These are phyloP conservation scores for Eudyptes chrysolophus DNA, from an alignment of 2,113 vertebrate species.

Conservation along the genomic window DNA sequence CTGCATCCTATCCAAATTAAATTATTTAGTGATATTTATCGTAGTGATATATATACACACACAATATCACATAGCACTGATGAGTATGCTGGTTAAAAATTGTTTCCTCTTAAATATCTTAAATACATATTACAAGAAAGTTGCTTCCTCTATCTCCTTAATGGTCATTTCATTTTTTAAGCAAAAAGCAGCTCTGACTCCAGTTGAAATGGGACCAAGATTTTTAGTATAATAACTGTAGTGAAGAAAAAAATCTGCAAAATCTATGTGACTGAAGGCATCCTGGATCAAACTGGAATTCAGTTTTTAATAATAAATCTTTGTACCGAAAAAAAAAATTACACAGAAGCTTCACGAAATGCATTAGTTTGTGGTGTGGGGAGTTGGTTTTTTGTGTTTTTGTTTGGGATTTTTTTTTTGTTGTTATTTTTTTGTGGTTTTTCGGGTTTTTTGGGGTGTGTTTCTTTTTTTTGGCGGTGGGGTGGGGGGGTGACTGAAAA, in stretches of 20 bases:
- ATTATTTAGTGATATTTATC: not conserved
- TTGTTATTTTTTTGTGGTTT: not conserved
- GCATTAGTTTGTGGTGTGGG: not conserved
- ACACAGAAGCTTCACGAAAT: not conserved
- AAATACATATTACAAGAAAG: not conserved
- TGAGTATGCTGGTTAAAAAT: not conserved
- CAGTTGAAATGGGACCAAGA: not conserved
- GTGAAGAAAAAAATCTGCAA: not conserved
- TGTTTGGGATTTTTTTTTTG: too few species aligned
- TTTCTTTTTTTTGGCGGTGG: not conserved
- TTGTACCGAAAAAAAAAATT: not conserved
- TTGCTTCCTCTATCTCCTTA: not conserved
- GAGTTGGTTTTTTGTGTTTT: not conserved
- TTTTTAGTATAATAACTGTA: not conserved
- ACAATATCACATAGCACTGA: not conserved
- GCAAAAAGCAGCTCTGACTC: not conserved
- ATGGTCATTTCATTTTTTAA: not conserved
- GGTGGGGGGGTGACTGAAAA: too few species aligned
- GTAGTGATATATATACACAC: not conserved
- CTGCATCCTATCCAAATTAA: not conserved
- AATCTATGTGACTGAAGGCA: not conserved
- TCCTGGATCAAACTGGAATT: not conserved
- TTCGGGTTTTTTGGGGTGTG: too few species aligned
- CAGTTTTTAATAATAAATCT: not conserved
- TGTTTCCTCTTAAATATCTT: not conserved